Evolutionary conservation across 2,113 vertebrate genomes (phyloP).

Genomic region (Labeo catla): DNA sequence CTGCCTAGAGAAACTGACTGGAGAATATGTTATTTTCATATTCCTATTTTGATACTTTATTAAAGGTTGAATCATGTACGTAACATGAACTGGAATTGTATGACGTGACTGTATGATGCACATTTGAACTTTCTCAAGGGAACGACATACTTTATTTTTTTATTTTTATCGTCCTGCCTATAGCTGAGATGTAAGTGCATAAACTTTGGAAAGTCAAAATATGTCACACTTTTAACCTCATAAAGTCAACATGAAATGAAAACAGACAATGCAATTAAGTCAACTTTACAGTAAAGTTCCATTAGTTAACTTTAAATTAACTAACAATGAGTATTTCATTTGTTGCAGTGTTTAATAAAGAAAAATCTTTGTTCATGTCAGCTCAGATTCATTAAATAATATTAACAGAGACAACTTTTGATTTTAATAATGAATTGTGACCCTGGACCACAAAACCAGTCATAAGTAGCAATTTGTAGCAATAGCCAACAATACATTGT

Average conservation of each 20-base stretch:
- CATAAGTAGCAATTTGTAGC: too few species aligned
- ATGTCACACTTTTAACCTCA: background rate
- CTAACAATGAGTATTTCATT: background rate
- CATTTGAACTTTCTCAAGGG: constrained; percentile 28
- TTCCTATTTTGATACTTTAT: constrained; percentile 47
- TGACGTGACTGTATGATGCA: background rate
- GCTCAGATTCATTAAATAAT: background rate
- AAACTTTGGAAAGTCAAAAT: background rate
- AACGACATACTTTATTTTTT: background rate
- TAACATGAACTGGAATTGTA: constrained; percentile 20
- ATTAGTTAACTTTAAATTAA: too few species aligned
- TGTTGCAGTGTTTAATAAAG: background rate
- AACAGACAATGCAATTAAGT: background rate
- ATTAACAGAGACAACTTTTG: too few species aligned
- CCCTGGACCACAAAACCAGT: too few species aligned
- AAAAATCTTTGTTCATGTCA: background rate
- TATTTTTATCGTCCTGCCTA: background rate
- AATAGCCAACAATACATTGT: too few species aligned
- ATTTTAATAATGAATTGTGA: too few species aligned
- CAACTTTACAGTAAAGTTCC: background rate
- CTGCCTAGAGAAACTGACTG: constrained; percentile 6
- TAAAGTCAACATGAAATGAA: constrained; percentile 5
- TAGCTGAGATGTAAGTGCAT: background rate
- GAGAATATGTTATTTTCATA: constrained; percentile 45
- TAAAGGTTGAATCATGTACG: background rate